Evolutionary conservation across 2,113 vertebrate genomes (phyloP).

Genomic region (Pristiophorus japonicus): DNA sequence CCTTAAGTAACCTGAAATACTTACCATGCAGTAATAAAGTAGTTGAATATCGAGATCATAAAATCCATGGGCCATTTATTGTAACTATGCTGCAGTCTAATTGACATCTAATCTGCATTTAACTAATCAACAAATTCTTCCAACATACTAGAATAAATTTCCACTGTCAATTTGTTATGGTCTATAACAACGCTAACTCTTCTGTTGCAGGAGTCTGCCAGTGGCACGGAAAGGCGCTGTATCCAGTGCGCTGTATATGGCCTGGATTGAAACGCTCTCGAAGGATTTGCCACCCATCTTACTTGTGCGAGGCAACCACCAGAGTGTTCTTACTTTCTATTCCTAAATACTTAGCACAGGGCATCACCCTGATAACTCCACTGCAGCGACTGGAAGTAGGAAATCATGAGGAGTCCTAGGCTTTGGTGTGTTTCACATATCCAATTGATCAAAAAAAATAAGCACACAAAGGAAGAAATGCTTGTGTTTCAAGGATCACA

Average conservation of each 20-base stretch:
- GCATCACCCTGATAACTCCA: slow-evolving; percentile 49
- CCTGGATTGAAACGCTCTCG: slow-evolving; percentile 88
- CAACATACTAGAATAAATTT: background rate
- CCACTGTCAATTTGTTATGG: background rate
- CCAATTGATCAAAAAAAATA: slow-evolving; percentile 52
- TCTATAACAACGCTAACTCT: background rate
- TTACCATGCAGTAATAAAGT: background rate
- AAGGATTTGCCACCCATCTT: slow-evolving; percentile 88
- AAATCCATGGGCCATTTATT: background rate
- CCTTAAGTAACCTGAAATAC: background rate
- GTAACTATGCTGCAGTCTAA: background rate
- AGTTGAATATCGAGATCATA: background rate
- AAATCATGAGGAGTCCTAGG: background rate
- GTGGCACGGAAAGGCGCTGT: slow-evolving; percentile 88
- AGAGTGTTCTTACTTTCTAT: slow-evolving; percentile 98
- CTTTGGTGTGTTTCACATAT: slow-evolving; percentile 52
- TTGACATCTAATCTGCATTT: background rate
- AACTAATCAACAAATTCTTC: background rate
- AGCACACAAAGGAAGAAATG: slow-evolving; percentile 64
- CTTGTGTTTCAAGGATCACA: slow-evolving; percentile 54
- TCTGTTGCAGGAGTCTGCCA: slow-evolving; percentile 77
- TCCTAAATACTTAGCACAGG: slow-evolving; percentile 62
- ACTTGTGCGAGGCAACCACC: slow-evolving; percentile 93
- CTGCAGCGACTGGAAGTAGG: slow-evolving; percentile 51
- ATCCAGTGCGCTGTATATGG: slow-evolving; percentile 92